Conservation (phyloP, 2,113 vertebrate species). For the Clinocottus analis region DNA sequence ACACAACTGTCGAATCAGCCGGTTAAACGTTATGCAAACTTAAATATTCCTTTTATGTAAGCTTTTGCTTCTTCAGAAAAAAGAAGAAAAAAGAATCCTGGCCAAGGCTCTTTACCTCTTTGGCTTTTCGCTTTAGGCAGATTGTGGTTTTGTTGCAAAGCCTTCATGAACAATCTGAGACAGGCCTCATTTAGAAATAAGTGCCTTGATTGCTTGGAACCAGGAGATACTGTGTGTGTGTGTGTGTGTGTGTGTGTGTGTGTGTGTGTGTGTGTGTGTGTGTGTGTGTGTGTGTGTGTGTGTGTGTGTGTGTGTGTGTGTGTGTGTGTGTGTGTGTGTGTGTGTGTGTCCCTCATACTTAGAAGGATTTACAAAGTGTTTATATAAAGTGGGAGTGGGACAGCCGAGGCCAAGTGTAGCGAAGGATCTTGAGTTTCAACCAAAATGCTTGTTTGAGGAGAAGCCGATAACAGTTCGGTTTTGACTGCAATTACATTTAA, state of each 20-base stretch:
- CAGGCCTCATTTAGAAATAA: constrained; percentile 77
- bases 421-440: constrained; percentile 73
- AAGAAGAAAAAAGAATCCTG: constrained; percentile 25
- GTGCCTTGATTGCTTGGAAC: constrained; percentile 56
- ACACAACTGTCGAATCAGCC: background rate
- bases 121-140: constrained; percentile 53
- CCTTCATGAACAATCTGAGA: constrained; percentile 73
- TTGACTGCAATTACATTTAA: constrained; percentile 77
- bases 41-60: constrained; percentile 20
- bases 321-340: constrained; percentile 26
- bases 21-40: constrained; percentile 1
- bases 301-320: constrained; percentile 25
- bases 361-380: constrained; percentile 79
- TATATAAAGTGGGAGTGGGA: constrained; percentile 71
- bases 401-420: constrained; percentile 62
- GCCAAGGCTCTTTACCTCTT: constrained; percentile 53
- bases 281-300: constrained; percentile 31
- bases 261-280: constrained; percentile 26
- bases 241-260: constrained; percentile 26
- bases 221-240: constrained; percentile 35
- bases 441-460: constrained; percentile 66
- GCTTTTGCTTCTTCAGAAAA: constrained; percentile 7
- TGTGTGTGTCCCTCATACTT: constrained; percentile 33
- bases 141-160: constrained; percentile 76
- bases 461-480: constrained; percentile 79